These are phyloP conservation scores for Limosa lapponica DNA, from an alignment of 2,797 vertebrate genomes.

Conservation along the genomic window DNA sequence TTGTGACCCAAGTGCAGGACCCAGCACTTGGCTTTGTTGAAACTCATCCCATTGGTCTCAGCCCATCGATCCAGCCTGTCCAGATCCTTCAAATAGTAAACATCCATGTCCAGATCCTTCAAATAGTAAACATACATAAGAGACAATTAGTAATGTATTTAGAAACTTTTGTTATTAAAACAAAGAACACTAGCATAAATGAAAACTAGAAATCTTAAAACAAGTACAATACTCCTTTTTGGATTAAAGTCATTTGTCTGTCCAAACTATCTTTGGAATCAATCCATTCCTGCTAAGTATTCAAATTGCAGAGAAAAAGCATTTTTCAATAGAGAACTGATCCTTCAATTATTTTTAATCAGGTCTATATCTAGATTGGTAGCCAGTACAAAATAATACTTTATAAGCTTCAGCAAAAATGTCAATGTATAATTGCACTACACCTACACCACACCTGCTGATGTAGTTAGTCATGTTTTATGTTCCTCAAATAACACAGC, in stretches of 20 bases:
- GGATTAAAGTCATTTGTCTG: not conserved
- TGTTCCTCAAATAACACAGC: not conserved
- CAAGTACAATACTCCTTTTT: not conserved
- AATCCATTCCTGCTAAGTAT: not conserved
- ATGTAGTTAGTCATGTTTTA: constrained; percentile 55
- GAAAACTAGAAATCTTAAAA: not conserved
- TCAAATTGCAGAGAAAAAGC: not conserved
- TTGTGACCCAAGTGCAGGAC: too few relatives aligned
- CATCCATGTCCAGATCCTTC: too few relatives aligned
- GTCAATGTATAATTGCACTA: constrained; percentile 56
- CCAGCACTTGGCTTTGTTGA: too few relatives aligned
- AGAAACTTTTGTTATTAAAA: not conserved
- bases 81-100: too few relatives aligned
- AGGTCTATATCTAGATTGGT: not conserved
- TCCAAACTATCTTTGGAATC: not conserved
- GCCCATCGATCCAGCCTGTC: too few relatives aligned
- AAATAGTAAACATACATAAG: not conserved
- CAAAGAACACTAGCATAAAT: not conserved
- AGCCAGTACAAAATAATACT: not conserved
- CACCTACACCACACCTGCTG: constrained; percentile 62
- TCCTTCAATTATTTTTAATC: constrained; percentile 41
- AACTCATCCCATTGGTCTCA: too few relatives aligned
- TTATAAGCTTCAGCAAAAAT: constrained; percentile 47
- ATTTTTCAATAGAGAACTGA: not conserved
- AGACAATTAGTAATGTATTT: not conserved